Percentiles rank a stretch among this genome's conserved stretches.
Conservation (phyloP, 2,113 vertebrate genomes). For the Callospermophilus lateralis region DNA sequence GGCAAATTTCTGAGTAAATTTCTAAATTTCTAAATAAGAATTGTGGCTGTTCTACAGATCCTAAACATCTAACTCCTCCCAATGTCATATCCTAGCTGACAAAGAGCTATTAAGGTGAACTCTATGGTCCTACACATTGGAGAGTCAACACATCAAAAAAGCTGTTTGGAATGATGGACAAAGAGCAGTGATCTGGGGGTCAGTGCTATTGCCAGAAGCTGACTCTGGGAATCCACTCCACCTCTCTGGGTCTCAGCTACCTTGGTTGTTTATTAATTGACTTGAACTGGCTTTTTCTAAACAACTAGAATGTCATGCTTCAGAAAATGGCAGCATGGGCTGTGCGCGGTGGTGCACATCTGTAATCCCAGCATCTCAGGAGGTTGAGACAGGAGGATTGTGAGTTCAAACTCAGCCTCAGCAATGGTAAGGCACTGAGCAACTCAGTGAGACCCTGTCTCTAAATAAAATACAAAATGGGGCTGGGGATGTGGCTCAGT, state of each 20-base stretch:
- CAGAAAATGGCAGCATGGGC: background rate
- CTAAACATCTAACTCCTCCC: background rate
- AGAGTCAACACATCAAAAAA: background rate
- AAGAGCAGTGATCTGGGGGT: background rate
- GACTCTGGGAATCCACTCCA: background rate
- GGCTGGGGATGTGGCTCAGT: too few relatives aligned
- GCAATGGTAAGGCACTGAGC: too few relatives aligned
- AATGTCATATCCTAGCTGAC: background rate
- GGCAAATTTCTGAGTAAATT: background rate
- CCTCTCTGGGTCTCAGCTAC: background rate
- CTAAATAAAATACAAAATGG: too few relatives aligned
- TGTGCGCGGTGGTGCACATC: too few relatives aligned
- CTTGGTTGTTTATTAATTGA: background rate
- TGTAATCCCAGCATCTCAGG: too few relatives aligned
- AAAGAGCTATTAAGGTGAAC: background rate
- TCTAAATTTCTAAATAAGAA: too few relatives aligned
- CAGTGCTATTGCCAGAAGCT: background rate
- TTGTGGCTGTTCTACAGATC: too few relatives aligned
- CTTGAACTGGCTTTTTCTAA: background rate
- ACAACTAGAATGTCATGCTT: background rate
- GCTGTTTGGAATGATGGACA: background rate
- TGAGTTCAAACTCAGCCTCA: too few relatives aligned
- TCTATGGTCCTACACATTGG: too few relatives aligned
- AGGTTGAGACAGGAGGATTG: too few relatives aligned
- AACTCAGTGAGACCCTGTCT: too few relatives aligned